Base-by-base conservation (phyloP, 2,113 vertebrate genomes). In the Pipa parva region DNA sequence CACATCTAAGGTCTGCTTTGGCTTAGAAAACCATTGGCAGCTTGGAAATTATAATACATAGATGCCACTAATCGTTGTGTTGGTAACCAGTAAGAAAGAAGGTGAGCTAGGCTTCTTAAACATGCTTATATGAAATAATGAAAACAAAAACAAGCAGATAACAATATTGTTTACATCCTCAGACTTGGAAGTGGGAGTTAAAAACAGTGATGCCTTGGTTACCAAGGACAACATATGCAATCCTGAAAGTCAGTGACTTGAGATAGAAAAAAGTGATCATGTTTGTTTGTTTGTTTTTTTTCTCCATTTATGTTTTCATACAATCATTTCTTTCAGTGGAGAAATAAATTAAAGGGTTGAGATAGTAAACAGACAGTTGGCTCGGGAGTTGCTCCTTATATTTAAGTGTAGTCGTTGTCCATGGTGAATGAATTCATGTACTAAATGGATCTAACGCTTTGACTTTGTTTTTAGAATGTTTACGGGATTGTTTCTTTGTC, bases 201-300 rank as follows among this genome's bases (percentile, higher is more conserved):
- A 37, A 5, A 58, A 58, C 56, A 58, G 18, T 37, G 31, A 13
- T 58, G 20, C 15, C 56, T 39, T 58, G 31, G 56, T 58, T 58
- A 58, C 56, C 20, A 58, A 58, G 56, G 31, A 39, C 56, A 58
- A 28, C 18, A 31, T n/a, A 15, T 15, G 39, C 39, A n/a, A 42
- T 42, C 39, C 17, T 42, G 5, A n/a, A 11, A n/a, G 15, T 42
- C 17, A 4, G 39, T 15, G 3, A 11, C 39, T 7, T 42, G 17
- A 42, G 39, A n/a, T 6, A 17, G 13, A n/a, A 42, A 15, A 5
- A 42, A n/a, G n/a, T 42, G 5, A 6, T 7, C 17, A 42, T 42
- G 17, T 42, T 42, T 42, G n/a, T n/a, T n/a, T n/a, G n/a, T n/a
- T n/a, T n/a, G n/a, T n/a, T n/a, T n/a, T n/a, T n/a, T n/a, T n/a